These are phyloP conservation scores for cat (Felis catus) DNA, from an alignment of 2,113 vertebrate species.

Conservation along the genomic window DNA sequence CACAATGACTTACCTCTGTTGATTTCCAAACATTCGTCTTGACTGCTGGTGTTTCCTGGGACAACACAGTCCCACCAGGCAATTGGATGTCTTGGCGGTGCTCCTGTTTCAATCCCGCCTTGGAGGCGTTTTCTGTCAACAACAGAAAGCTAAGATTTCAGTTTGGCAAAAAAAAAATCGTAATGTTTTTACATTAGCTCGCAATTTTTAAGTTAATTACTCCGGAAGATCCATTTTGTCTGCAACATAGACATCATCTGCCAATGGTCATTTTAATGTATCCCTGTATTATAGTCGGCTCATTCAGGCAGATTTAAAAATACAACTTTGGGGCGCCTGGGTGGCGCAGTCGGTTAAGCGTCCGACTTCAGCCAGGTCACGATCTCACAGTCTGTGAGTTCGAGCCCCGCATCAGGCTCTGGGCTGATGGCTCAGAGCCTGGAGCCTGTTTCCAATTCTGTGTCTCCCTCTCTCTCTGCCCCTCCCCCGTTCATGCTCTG, in stretches of 20 bases:
- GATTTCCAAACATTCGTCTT: constrained; percentile 58
- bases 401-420: no score
- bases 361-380: no score
- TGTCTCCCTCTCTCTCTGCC: no score
- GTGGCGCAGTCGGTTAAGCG: no score
- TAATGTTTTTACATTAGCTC: constrained; percentile 71
- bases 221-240: constrained; percentile 73
- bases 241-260: constrained; percentile 74
- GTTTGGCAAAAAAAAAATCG: neutral
- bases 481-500: no score
- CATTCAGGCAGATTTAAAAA: constrained; percentile 62
- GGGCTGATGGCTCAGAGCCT: no score
- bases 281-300: constrained; percentile 60
- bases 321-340: constrained; percentile 4
- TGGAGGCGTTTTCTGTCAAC: constrained; percentile 73
- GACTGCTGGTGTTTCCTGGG: constrained; percentile 50
- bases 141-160: constrained; percentile 61
- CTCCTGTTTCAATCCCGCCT: constrained; percentile 61
- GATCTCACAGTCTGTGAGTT: no score
- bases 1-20: constrained; percentile 48
- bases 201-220: constrained; percentile 78
- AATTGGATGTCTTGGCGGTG: constrained; percentile 34
- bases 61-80: neutral
- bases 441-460: no score
- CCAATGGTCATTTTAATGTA: constrained; percentile 71